These are phyloP conservation scores for Coptotermes formosanus DNA, from an alignment of 1,140 invertebrate genomes.

Conservation along the genomic window DNA sequence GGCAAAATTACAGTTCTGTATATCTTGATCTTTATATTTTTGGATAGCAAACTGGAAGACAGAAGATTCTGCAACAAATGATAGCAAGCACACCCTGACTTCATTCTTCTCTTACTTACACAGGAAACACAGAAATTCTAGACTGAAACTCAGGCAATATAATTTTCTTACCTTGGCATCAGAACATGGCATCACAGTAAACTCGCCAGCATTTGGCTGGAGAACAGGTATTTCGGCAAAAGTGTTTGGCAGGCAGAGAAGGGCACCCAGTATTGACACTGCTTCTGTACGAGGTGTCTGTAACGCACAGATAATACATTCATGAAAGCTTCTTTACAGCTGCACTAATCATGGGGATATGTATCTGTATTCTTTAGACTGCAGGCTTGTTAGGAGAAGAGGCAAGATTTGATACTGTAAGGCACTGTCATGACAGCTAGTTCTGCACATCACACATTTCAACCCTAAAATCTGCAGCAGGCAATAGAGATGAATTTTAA, in stretches of 20 bases:
- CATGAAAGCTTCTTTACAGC: not conserved
- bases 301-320: constrained; percentile 29
- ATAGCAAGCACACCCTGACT: no score
- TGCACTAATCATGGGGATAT: not conserved
- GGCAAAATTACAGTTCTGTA: no score
- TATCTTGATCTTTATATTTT: no score
- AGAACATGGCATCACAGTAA: constrained; percentile 67
- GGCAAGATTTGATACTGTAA: no score
- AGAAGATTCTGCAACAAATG: no score
- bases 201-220: constrained; percentile 69
- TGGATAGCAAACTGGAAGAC: no score
- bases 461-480: no score
- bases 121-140: not conserved
- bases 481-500: no score
- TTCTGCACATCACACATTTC: no score
- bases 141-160: not conserved
- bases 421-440: no score
- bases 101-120: not conserved
- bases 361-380: not conserved
- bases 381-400: no score
- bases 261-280: constrained; percentile 83
- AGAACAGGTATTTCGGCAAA: constrained; percentile 76
- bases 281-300: constrained; percentile 86
- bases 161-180: constrained; percentile 68
- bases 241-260: constrained; percentile 78